Percentiles rank a stretch among this genome's conserved stretches.
These are phyloP conservation scores for Cryptotermes secundus DNA, from an alignment of 1,140 invertebrate species.

Conservation along the genomic window DNA sequence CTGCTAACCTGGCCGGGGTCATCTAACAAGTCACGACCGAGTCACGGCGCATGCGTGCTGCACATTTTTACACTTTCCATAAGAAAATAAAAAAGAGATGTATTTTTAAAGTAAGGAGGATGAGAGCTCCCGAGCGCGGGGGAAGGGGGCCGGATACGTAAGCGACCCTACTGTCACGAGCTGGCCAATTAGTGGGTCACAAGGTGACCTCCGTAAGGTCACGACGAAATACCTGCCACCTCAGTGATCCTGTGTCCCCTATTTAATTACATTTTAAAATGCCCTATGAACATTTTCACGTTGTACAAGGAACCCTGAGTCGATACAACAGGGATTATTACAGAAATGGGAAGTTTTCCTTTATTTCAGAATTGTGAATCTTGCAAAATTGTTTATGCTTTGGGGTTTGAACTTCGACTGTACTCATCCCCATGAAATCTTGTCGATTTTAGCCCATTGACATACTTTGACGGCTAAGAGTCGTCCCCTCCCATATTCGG, in stretches of 20 bases:
- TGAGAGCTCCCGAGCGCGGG: background rate
- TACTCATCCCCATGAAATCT: too few relatives aligned
- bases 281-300: background rate
- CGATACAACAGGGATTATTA: too few relatives aligned
- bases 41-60: conserved; percentile 15
- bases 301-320: background rate
- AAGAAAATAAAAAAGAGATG: conserved; percentile 3
- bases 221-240: background rate
- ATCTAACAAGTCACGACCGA: conserved; percentile 11
- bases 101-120: background rate
- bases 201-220: conserved; percentile 16
- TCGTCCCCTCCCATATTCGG: too few relatives aligned
- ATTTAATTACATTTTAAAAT: background rate
- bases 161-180: background rate
- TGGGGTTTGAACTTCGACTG: too few relatives aligned
- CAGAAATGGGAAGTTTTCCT: too few relatives aligned
- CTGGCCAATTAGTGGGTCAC: background rate
- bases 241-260: background rate
- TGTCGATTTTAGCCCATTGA: too few relatives aligned
- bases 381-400: too few relatives aligned
- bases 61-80: conserved; percentile 16
- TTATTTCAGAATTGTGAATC: too few relatives aligned
- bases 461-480: too few relatives aligned
- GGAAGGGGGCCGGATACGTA: background rate
- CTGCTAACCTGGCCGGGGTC: conserved; percentile 15